These are phyloP conservation scores for Hemitrygon akajei DNA, from an alignment of 2,797 vertebrate genomes.

Conservation along the genomic window DNA sequence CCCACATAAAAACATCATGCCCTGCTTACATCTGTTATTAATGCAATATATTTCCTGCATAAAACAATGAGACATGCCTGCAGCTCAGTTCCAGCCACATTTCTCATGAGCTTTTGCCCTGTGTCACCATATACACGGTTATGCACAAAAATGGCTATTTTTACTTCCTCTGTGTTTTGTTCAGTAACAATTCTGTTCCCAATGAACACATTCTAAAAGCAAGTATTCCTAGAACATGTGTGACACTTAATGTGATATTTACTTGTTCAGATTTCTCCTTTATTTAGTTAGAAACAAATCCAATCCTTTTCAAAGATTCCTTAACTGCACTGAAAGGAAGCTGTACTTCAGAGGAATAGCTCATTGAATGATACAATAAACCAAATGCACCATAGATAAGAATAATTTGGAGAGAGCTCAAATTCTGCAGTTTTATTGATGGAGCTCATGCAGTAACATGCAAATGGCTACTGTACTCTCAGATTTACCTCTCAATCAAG, in stretches of 20 bases:
- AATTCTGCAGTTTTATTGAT: not conserved
- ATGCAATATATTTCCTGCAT: not conserved
- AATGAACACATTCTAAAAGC: not conserved
- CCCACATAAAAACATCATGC: not conserved
- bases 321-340: not conserved
- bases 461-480: not conserved
- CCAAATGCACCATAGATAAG: not conserved
- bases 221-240: not conserved
- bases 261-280: not conserved
- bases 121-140: not conserved
- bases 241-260: not conserved
- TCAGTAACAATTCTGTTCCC: not conserved
- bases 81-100: not conserved
- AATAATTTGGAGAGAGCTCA: not conserved
- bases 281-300: not conserved
- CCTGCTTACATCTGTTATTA: constrained; percentile 20
- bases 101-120: not conserved
- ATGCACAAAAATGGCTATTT: not conserved
- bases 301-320: not conserved
- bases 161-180: not conserved
- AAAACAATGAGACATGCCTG: constrained; percentile 20
- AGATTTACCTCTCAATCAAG: not conserved
- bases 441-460: not conserved
- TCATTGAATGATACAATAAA: not conserved
- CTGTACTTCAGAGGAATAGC: not conserved